Conservation (phyloP, 2,797 vertebrate species). For the Hipposideros larvatus region DNA sequence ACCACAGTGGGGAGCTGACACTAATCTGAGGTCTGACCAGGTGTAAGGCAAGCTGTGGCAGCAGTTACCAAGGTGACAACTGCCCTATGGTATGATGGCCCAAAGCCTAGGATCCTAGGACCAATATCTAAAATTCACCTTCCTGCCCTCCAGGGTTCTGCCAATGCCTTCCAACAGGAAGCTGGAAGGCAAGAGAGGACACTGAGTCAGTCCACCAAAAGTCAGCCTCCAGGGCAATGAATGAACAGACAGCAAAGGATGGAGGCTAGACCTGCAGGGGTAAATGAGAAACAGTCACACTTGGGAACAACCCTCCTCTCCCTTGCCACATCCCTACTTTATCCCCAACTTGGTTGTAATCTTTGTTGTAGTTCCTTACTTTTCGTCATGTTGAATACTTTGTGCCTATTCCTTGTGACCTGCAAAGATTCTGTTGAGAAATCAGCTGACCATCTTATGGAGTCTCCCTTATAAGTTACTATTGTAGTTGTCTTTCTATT, state of each 20-base stretch:
- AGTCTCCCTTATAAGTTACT: no score
- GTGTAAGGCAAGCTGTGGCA: background rate
- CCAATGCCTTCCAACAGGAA: background rate
- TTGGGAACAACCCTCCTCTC: background rate
- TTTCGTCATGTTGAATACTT: no score
- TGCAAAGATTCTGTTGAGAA: no score
- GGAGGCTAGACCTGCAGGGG: background rate
- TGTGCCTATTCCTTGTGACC: no score
- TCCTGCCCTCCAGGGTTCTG: background rate
- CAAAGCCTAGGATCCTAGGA: background rate
- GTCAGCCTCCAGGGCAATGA: background rate
- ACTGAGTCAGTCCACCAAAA: background rate
- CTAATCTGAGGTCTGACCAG: no score
- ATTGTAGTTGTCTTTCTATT: no score
- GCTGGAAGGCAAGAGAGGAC: background rate
- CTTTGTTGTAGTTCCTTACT: no score
- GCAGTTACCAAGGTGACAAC: background rate
- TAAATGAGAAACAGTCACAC: rapidly evolving
- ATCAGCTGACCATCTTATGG: no score
- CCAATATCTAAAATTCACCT: background rate
- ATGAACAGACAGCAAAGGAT: background rate
- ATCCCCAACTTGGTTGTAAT: background rate
- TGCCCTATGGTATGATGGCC: background rate
- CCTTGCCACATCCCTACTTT: background rate
- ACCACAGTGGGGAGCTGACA: background rate